Evolutionary conservation across 1,140 invertebrate species (phyloP), one percentile per base, ranked within the genome.

Genomic region (Sycophaga agraensis): DNA sequence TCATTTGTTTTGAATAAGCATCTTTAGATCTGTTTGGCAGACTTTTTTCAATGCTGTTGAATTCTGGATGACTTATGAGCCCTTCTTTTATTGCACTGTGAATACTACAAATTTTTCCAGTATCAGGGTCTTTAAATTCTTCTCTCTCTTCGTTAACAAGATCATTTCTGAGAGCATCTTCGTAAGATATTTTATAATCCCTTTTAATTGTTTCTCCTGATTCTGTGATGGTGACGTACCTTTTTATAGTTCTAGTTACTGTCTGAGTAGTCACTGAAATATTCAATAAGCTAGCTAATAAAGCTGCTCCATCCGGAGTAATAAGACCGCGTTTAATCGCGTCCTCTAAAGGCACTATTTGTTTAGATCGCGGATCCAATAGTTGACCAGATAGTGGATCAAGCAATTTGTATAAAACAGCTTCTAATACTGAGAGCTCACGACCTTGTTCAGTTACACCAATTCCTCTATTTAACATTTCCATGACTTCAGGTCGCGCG

Each of bases 321-420:
- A 96, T 92, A 51, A 94, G 82, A 71, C 90, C 89, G 37, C 88
- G 85, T 73, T 91, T 87, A 51, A 97, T 89, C 34, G 93, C 93
- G 73, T 92, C 88, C 69, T 93, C 89, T 46, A 96, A 85, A 66
- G 91, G 89, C 68, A 97, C 83, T 65, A 88, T 84, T 75, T 88
- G 87, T 66, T 88, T 88, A 22, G 86, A 89, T 67, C 84, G 83
- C 5, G 88, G 84, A 77, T 98, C 91, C 49, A 92, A 78, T 45
- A 98, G 80, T 73, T 94, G 88, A 11, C 94, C 96, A 31, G 89
- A 90, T 74, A 89, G 89, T 8, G 94, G 88, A 78, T 97, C 91
- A 19, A 98, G 82, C 67, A 91, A 81, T 66, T 89, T 89, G 68
- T 88, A 86, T 64, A 91, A 86, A 35, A 97, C 91, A 14, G 94